These are phyloP conservation scores for Nematostella vectensis DNA, from an alignment of 92 coral and sea anemone species.

Conservation along the genomic window DNA sequence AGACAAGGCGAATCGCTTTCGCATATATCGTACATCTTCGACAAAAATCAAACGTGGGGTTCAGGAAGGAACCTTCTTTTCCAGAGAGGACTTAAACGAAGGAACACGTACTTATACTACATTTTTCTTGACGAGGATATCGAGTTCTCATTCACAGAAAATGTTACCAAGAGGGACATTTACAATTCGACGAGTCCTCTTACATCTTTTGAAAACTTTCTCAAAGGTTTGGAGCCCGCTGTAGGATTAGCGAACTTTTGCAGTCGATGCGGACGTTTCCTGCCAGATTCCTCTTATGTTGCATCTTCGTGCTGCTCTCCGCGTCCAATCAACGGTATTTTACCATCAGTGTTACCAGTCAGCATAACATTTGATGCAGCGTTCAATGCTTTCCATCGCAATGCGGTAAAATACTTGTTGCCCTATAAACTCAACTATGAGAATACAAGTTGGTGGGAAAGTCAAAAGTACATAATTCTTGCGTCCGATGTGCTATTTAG, in stretches of 20 bases:
- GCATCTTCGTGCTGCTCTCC: slow-evolving; percentile 55
- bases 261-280: slow-evolving; percentile 63
- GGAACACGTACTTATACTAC: slow-evolving; percentile 52
- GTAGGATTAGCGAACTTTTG: slow-evolving; percentile 71
- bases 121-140: slow-evolving; percentile 81
- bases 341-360: slow-evolving; percentile 69
- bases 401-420: slow-evolving; percentile 45
- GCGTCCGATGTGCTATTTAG: slow-evolving; percentile 74
- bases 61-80: slow-evolving; percentile 69
- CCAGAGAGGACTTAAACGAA: slow-evolving; percentile 29
- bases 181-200: slow-evolving; percentile 28
- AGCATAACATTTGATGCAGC: slow-evolving; percentile 88
- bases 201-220: slow-evolving; percentile 62
- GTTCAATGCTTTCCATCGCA: slow-evolving; percentile 73
- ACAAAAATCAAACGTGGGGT: slow-evolving; percentile 71
- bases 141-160: slow-evolving; percentile 54
- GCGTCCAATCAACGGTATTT: slow-evolving; percentile 24
- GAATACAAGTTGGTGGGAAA: slow-evolving; percentile 86
- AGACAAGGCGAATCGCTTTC: slow-evolving; percentile 7
- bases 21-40: slow-evolving; percentile 39
- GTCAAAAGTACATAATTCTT: slow-evolving; percentile 84
- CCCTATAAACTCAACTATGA: slow-evolving; percentile 83
- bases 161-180: slow-evolving; percentile 21
- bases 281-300: slow-evolving; percentile 35
- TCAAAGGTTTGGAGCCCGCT: slow-evolving; percentile 69